Base-by-base conservation (phyloP, 2,797 vertebrate genomes). In the Sciurus vulgaris region DNA sequence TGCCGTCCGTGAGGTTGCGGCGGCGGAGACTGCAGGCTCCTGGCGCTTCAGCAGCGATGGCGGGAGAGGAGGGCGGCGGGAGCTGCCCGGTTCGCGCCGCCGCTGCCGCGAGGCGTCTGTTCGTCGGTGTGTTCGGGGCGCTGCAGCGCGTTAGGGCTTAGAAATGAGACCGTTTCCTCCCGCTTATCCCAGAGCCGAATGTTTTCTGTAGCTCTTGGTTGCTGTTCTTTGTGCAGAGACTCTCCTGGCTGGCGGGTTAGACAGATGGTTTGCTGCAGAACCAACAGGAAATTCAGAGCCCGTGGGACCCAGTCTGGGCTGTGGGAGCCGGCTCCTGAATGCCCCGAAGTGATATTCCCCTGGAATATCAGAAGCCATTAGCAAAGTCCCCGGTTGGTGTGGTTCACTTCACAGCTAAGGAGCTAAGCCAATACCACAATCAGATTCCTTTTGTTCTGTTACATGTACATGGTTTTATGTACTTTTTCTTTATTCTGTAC, bases 321-420 rank as follows among this genome's bases (percentile, higher is more conserved):
- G 3, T 38, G 44, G 38, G 47, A 28, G 14, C 30, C 5, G 12
- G 41, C 47, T n/a, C 30, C 38, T 20, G n/a, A 61, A 28, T 35
- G n/a, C 65, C 22, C 1, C 1, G 54, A 41, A 51, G 4, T 3
- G 59, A 44, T 22, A 44, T 14, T 61, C 59, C 59, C 61, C 20
- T 2, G 49, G 15, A 18, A 54, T 4, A 1, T 41, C 26, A 2
- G 2, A 10, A 28, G 15, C n/a, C n/a, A 0, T 26, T 44, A 1
- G 4, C 11, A 69, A 15, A 38, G 4, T 61, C 41, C 65, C 17
- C 7, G 4, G 3, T 79, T 30, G 69, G 2, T 44, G 10, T 1
- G 28, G 3, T n/a, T 84, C 47, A 5, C 44, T 35, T 70, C 28
- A 4, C 63, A 22, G 20, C 33, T 7, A 24, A 8, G 35, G 41